Evolutionary conservation across 2,113 vertebrate genomes (phyloP), one percentile per base, ranked within the genome.

Genomic region (Bucco capensis): DNA sequence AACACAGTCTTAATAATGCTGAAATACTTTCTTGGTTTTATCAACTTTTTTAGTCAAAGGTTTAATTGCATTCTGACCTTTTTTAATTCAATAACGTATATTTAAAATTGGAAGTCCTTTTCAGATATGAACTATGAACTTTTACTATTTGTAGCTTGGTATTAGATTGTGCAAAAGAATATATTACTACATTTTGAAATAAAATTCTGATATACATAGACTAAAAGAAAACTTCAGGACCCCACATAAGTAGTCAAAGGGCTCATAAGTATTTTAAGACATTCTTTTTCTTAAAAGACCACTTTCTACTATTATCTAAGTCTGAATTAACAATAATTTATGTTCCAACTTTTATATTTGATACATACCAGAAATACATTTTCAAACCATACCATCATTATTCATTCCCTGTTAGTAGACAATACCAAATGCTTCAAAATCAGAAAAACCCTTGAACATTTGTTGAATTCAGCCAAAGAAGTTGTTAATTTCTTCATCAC

Each of bases 1-100:
- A 94, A 94, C 10, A 75, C 3, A 54, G 50, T 60, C 66, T 92
- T 92, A 66, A 73, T 83, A 82, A 93, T 67, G 73, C 82, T 87
- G 82, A 88, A 89, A 88, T 76, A 47, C 37, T 91, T 93, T 40
- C 54, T 66, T 3, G 2, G 33, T 79, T 91, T 92, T 96, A 96
- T 91, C 87, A 91, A 47, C 46, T 76, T 87, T 27, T 46, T 83
- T 83, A 85, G 74, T 83, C 47, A 76, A 85, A 91, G 47, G 85
- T 91, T 92, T 92, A 95, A 95, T 95, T 96, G 91, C 84, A 80
- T 95, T 91, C 78, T 93, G 94, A 94, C 93, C 85, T 89, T 94
- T 90, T 92, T 79, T 35, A 93, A 94, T 91, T 93, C 38, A 76
- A 67, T 74, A 88, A 71, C 33, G 0, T 89, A 80, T 84, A 87